Base-by-base conservation (phyloP, 2,888 invertebrate species). In the Oconnorella tubifera region DNA sequence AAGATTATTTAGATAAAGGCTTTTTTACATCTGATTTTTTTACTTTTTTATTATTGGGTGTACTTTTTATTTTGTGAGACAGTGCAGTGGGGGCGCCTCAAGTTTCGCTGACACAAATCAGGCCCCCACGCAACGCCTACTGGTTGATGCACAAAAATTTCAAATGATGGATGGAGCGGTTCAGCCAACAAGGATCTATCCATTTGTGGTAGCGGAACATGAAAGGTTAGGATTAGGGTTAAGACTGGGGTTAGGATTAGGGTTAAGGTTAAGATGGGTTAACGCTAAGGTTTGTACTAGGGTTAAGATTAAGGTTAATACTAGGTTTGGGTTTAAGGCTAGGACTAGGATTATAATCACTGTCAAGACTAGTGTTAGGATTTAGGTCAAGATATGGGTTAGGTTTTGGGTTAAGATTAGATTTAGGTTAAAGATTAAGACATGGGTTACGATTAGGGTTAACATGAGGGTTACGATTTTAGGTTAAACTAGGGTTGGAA, bases 131-230 rank as follows among this genome's bases (percentile, higher is more conserved):
- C 69, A 70, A 49, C 62, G 64, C 29, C 58, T 65, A 19, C 64
- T 76, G 53, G 70, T 82, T 6, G 82, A 84, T 66, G 83, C 84
- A 10, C 73, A 82, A 63, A 82, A 88, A 68, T 94, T 91, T 80
- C 92, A 93, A 75, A 83, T 95, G 63, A 92, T 94, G 92, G 90
- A 94, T 78, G 86, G 87, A 62, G 88, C 93, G 0, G 88, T 95
- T 0, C 90, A 91, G 74, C 88, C 92, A 0, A 86, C 87, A 31
- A 87, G 87, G 0, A 82, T 86, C 0, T 83, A 84, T 59, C 93
- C 93, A 0, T 83, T 92, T 0, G 89, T 89, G 77, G 86, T 87
- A 29, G 84, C 87, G 0, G 86, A 87, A 31, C 83, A 89, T 63
- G 90, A 92, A 70, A 63, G 70, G 71, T 71, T 28, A 53, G 60